Base-by-base conservation (phyloP, 2,797 vertebrate species). In the Gymnodraco acuticeps region DNA sequence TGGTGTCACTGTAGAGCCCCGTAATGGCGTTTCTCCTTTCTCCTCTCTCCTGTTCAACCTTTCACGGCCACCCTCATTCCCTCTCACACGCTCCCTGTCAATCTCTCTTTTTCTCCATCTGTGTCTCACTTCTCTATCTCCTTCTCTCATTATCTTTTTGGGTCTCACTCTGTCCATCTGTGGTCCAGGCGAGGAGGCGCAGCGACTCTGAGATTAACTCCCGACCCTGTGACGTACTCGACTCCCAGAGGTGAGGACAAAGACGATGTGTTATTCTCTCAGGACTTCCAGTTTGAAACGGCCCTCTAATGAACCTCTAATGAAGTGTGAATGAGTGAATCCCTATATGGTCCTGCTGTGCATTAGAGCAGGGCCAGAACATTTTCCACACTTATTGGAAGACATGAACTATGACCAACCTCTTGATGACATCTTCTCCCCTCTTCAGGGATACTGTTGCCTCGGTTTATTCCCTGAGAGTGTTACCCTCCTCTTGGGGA, bases 171-270 rank as follows among this genome's bases (percentile, higher is more conserved):
- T 33, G 46, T 48, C 64, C 52, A 20, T 81, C 73, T 70, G 33
- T 42, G 56, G 43, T 78, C n/a, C 82, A 99, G 98, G 95, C 92
- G 17, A 94, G 97, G 14, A 95, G 96, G 87, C 94, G 84, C 53
- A 98, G 95, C 0, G 97, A 99, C 92, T 89, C 74, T 3, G 64
- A 75, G 74, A 91, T 98, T 89, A 99, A 99, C 95, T 95, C 85
- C 81, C 92, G 95, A 38, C 94, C 94, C 0, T 99, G 98, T 87
- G 96, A 97, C 73, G 89, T 97, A 55, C 95, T 99, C 64, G 46
- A 85, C 12, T 94, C 95, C 53, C 92, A 90, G 84, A 97, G 97
- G 98, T 99, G 89, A 96, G 95, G 70, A 78, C 85, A 89, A 87
- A 93, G 88, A 78, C 77, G 23, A 66, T 50, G 58, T 46, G 69